Conservation (phyloP, 1,140 invertebrate genomes). For the Colletes gigas region DNA sequence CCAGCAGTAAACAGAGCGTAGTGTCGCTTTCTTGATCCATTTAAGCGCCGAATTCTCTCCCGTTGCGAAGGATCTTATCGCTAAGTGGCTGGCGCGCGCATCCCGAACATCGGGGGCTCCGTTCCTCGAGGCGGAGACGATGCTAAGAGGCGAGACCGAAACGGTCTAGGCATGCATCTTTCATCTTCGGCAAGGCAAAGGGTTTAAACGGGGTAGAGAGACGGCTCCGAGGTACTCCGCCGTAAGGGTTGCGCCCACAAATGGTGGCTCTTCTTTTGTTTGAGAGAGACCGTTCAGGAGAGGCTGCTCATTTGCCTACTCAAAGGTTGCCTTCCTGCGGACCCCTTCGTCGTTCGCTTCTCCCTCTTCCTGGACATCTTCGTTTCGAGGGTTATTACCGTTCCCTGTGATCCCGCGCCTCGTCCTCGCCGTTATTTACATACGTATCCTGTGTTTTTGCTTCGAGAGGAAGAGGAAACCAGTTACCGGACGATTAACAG, state of each 20-base stretch:
- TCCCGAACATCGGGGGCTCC: constrained; percentile 12
- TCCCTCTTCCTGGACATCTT: constrained; percentile 20
- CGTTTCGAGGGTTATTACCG: constrained; percentile 27
- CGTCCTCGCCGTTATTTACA: not conserved
- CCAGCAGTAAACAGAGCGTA: constrained; percentile 1
- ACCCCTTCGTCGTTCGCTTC: constrained; percentile 1
- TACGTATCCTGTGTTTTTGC: constrained; percentile 7
- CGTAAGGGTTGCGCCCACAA: constrained; percentile 35
- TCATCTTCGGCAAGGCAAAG: constrained; percentile 46
- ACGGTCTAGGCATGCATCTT: constrained; percentile 44
- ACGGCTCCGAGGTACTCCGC: constrained; percentile 17
- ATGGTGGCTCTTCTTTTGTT: constrained; percentile 52
- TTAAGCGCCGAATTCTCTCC: constrained; percentile 14
- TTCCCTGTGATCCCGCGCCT: constrained; percentile 4
- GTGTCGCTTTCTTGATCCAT: constrained; percentile 25
- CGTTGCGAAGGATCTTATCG: constrained; percentile 44
- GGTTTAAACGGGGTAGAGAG: constrained; percentile 38
- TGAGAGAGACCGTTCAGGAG: constrained; percentile 31
- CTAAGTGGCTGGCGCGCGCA: constrained; percentile 30
- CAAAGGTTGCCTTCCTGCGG: constrained; percentile 47
- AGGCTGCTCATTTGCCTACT: constrained; percentile 62
- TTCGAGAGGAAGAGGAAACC: not conserved
- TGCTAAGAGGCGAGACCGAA: constrained; percentile 5
- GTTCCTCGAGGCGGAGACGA: not conserved
- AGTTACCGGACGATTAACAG: constrained; percentile 3